Evolutionary conservation across 2,888 invertebrate species (phyloP).

Genomic region (Drosophila borborema): DNA sequence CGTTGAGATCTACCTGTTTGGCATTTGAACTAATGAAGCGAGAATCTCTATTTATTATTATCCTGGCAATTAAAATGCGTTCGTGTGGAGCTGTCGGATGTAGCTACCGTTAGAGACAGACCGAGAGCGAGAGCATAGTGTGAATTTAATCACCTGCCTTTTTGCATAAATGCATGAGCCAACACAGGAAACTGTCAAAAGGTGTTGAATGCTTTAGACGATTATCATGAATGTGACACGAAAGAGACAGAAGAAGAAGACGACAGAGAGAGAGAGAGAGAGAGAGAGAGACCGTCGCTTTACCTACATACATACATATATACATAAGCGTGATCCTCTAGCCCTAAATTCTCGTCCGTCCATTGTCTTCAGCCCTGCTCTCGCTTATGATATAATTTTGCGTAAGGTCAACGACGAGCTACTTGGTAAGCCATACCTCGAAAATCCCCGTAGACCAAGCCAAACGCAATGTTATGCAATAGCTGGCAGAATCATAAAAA

Average conservation of each 20-base stretch:
- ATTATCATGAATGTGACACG: slow-evolving; percentile 37
- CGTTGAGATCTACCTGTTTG: slow-evolving; percentile 68
- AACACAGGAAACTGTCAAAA: slow-evolving; percentile 62
- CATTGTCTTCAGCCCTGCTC: slow-evolving; percentile 6
- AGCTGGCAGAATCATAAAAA: slow-evolving; percentile 58
- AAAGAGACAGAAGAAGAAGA: background rate
- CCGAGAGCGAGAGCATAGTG: slow-evolving; percentile 38
- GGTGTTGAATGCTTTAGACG: slow-evolving; percentile 66
- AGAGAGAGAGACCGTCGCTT: background rate
- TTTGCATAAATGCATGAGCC: slow-evolving; percentile 56
- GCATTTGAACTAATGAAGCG: slow-evolving; percentile 61
- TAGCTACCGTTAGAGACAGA: slow-evolving; percentile 69
- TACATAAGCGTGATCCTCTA: slow-evolving; percentile 30
- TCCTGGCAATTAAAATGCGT: slow-evolving; percentile 62
- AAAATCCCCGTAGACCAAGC: slow-evolving; percentile 16
- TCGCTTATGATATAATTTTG: slow-evolving; percentile 68
- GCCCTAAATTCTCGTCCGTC: slow-evolving; percentile 26
- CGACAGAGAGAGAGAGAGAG: background rate
- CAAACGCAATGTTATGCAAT: slow-evolving; percentile 78
- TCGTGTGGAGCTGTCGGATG: slow-evolving; percentile 57
- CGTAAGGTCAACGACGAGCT: slow-evolving; percentile 58
- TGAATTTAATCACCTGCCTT: slow-evolving; percentile 72
- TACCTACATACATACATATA: slow-evolving; percentile 23
- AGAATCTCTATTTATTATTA: slow-evolving; percentile 22
- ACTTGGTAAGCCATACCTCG: slow-evolving; percentile 6